Conservation (phyloP, 2,113 vertebrate genomes). For the Sylvilagus bachmani region DNA sequence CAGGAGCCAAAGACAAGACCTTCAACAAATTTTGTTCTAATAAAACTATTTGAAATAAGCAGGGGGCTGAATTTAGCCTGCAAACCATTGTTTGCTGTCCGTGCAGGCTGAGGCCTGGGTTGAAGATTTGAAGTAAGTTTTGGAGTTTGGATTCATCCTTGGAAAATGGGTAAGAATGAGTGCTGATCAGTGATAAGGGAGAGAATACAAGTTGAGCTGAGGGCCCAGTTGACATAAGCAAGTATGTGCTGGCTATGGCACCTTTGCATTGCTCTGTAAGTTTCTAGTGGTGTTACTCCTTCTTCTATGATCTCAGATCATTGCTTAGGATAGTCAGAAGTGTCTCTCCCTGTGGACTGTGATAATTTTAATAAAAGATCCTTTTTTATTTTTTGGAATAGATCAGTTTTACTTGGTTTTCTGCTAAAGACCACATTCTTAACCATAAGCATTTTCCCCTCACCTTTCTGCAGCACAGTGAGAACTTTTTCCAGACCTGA, state of each 20-base stretch:
- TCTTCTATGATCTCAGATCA: not conserved
- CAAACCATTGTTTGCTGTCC: not conserved
- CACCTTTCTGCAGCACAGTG: not conserved
- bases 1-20: not conserved
- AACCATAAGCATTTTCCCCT: not conserved
- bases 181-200: not conserved
- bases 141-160: not conserved
- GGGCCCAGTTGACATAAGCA: not conserved
- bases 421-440: not conserved
- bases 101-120: not conserved
- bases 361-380: not conserved
- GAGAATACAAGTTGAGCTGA: fast-evolving
- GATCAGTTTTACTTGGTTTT: not conserved
- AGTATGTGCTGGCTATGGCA: not conserved
- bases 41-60: not conserved
- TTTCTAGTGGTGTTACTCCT: not conserved
- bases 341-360: not conserved
- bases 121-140: not conserved
- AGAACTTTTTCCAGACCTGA: not conserved
- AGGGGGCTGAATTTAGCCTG: not conserved
- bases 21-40: not conserved
- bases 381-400: not conserved
- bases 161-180: not conserved
- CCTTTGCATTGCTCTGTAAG: not conserved
- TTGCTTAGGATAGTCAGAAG: not conserved